Percentiles rank a stretch among this genome's conserved stretches.
Conservation (phyloP, 1,140 invertebrate genomes). For the Drosophila insularis region DNA sequence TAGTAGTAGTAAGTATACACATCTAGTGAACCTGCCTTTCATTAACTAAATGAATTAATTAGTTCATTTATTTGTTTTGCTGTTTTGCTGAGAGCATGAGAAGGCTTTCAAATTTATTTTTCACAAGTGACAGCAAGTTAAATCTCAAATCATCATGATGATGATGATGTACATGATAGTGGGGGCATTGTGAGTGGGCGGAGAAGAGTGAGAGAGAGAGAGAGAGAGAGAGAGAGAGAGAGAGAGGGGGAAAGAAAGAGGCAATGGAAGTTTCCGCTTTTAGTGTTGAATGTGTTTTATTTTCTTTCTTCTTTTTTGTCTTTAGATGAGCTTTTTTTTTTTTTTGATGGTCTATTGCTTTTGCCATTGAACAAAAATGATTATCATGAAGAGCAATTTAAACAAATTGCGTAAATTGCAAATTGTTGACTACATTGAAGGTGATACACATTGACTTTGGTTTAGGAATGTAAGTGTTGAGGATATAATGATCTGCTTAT, state of each 20-base stretch:
- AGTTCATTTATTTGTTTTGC: conserved; percentile 51
- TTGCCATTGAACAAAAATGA: not conserved
- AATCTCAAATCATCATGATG: not conserved
- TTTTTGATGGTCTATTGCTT: not conserved
- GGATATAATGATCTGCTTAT: no score
- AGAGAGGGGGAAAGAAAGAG: not conserved
- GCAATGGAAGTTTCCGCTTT: not conserved
- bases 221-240: not conserved
- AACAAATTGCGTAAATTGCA: conserved; percentile 5
- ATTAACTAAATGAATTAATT: conserved; percentile 48
- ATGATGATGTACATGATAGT: not conserved
- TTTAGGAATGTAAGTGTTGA: no score
- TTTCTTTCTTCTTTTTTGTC: not conserved
- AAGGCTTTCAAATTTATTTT: conserved; percentile 13
- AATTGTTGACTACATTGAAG: conserved; percentile 2
- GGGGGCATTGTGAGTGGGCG: not conserved
- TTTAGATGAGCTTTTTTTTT: not conserved
- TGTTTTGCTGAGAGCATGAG: conserved; percentile 9
- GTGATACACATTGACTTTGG: not conserved
- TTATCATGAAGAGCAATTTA: conserved; percentile 4
- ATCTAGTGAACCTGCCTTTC: conserved; percentile 30
- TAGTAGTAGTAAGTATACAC: conserved; percentile 33
- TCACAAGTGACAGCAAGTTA: conserved; percentile 3
- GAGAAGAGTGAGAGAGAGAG: not conserved
- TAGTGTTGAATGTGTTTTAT: not conserved